phyloP scores from a whole-genome alignment of 1,140 invertebrate species.

The Gryon sp. region DNA sequence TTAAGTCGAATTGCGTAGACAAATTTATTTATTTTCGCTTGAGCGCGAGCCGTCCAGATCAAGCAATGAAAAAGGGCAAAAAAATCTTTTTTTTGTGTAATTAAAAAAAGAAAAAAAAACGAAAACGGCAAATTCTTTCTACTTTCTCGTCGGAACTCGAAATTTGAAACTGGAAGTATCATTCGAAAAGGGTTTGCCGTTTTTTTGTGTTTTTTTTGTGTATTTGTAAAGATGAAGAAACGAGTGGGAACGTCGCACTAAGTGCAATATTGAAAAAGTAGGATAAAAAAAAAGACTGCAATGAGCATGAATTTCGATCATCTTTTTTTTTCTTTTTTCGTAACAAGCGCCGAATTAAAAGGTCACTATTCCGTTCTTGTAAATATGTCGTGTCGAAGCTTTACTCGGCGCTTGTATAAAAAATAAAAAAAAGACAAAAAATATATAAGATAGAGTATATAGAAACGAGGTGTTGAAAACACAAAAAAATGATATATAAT shows the following conservation, averaged over 20 bases:
- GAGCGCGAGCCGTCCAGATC: background rate
- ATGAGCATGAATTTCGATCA: conserved; percentile 3
- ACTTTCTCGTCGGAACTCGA: background rate
- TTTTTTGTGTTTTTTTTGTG: background rate
- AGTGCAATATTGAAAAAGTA: conserved; percentile 23
- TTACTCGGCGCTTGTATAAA: conserved; percentile 1
- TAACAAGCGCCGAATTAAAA: background rate
- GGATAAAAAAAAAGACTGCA: conserved; percentile 4
- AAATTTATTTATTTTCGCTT: conserved; percentile 19
- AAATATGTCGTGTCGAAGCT: conserved; percentile 15
- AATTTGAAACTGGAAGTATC: too few relatives aligned
- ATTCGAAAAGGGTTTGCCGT: background rate
- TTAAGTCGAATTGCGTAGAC: background rate
- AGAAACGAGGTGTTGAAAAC: conserved; percentile 1
- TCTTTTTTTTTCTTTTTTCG: conserved; percentile 2
- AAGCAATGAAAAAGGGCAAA: too few relatives aligned
- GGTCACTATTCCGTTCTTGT: conserved; percentile 4
- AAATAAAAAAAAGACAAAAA: conserved; percentile 1
- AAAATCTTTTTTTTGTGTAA: too few relatives aligned
- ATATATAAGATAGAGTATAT: conserved; percentile 11
- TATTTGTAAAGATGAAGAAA: background rate
- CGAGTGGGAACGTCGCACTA: conserved; percentile 2
- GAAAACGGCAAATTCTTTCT: background rate
- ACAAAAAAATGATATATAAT: background rate
- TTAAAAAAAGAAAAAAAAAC: too few relatives aligned